Evolutionary conservation across 1,140 invertebrate genomes (phyloP).

Genomic region (Mercenaria mercenaria): DNA sequence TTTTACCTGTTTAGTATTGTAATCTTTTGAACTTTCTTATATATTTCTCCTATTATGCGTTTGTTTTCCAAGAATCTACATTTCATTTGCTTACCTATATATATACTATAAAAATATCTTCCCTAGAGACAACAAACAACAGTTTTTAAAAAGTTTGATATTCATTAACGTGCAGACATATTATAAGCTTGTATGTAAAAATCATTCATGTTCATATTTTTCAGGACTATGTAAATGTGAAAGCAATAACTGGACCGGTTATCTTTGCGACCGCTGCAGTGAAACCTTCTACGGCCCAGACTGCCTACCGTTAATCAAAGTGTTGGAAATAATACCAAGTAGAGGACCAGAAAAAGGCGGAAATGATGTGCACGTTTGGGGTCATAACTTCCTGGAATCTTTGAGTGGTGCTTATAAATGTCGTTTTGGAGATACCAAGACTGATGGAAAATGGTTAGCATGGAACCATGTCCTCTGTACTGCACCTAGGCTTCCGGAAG

Average conservation of each 20-base stretch:
- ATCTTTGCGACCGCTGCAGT: constrained; percentile 72
- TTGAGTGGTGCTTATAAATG: constrained; percentile 61
- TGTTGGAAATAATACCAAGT: constrained; percentile 68
- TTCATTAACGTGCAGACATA: too few relatives aligned
- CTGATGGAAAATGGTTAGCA: constrained; percentile 63
- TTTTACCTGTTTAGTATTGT: too few relatives aligned
- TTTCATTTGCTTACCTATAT: too few relatives aligned
- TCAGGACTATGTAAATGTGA: constrained; percentile 68
- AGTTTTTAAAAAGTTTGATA: too few relatives aligned
- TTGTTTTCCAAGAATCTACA: too few relatives aligned
- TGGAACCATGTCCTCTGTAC: constrained; percentile 64
- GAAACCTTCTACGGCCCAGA: constrained; percentile 71
- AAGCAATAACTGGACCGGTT: constrained; percentile 69
- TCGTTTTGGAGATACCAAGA: constrained; percentile 49
- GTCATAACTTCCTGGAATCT: constrained; percentile 73
- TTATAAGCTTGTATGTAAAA: too few relatives aligned
- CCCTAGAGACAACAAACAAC: too few relatives aligned
- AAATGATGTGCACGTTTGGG: constrained; percentile 70
- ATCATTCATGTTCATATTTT: too few relatives aligned
- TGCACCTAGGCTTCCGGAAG: constrained; percentile 47
- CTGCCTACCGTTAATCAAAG: constrained; percentile 68
- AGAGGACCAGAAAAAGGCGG: constrained; percentile 68
- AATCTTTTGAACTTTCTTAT: too few relatives aligned
- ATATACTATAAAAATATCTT: too few relatives aligned
- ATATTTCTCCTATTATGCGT: too few relatives aligned